Evolutionary conservation across 1,140 invertebrate genomes (phyloP), one percentile per base, ranked within the genome.

Genomic region (Latrodectus geometricus): DNA sequence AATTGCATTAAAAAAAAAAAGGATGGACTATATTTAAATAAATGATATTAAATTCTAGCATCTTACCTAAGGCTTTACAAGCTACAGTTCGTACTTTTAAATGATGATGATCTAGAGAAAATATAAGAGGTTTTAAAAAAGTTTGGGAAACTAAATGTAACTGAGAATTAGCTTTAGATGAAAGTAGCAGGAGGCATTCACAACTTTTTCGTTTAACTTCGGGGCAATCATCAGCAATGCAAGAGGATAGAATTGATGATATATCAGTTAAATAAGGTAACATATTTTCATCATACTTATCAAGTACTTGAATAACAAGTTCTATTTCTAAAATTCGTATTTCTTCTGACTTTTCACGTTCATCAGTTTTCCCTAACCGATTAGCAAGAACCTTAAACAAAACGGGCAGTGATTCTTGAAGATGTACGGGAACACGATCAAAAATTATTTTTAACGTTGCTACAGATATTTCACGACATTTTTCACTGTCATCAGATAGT

Each of bases 171-270:
- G 95, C 89, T n/a, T 93, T 91, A 56, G 92, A 92, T 0, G 95
- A 93, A 15, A 97, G 88, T 74, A 93, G 89, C 15, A 94, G 93
- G 56, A 95, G 93, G 89, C 94, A 95, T 78, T 92, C 90, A 90
- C 95, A 97, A 77, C 95, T 95, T 87, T 94, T 93, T 88, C 95
- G 93, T 90, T 96, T 96, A 0, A 97, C 94, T 88, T 94, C 93
- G 21, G 95, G 94, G 92, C 93, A 96, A 52, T 94, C 93, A 91
- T 97, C 96, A 15, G 93, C 91, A 15, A 95, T 92, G 0, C 94
- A 94, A 89, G 94, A 94, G 12, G 92, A 91, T 23, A 97, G 90
- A 89, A 98, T 96, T 87, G 92, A 93, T 0, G 95, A 92, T 35
- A 95, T 92, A 89, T 97, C 95, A 89, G 95, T 94, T 20, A 96